Base-by-base conservation (phyloP, 2,888 invertebrate genomes). In the Tinea pellionella region DNA sequence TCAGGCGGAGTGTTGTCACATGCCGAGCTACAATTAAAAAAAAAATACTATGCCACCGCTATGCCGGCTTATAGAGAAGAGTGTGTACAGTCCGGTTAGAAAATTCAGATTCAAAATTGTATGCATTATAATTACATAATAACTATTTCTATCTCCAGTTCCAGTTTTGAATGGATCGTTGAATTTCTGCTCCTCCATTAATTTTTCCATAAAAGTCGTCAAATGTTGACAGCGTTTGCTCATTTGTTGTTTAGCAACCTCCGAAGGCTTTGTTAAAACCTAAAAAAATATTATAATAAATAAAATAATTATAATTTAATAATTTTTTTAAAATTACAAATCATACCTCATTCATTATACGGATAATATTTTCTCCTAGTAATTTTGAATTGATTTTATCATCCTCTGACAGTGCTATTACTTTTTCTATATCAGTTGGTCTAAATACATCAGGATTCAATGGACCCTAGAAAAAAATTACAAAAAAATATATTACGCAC, bases 361-460 rank as follows among this genome's bases (percentile, higher is more conserved):
- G 83, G 7, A 91, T 72, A 61, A 96, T 95, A 66, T 91, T 92
- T 30, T 91, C 90, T 68, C 91, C 90, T 13, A 92, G 87, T 0
- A 80, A 69, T 66, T 90, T 89, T 59, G 90, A 89, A 62, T 91
- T 90, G 59, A 86, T 88, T 18, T 89, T 74, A 0, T 90, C 87
- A 64, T 92, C 91, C 32, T 93, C 92, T 11, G 91, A 83, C 6
- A 91, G 71, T 47, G 85, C 74, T 11, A 67, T 64, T 1, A 12
- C 6, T 9, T 71, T 75, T 61, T 84, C 66, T 19, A 72, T 11
- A 53, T 75, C 64, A 0, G 72, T 68, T 42, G 73, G 62, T 63
- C 91, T 89, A 67, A 96, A 95, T 1, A 96, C 92, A 66, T 96
- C 90, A 0, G 94, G 92, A 73, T 93, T 91, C 15, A 76, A 69